Conservation (phyloP, 2,888 invertebrate genomes). For the Athripsodes cinereus region DNA sequence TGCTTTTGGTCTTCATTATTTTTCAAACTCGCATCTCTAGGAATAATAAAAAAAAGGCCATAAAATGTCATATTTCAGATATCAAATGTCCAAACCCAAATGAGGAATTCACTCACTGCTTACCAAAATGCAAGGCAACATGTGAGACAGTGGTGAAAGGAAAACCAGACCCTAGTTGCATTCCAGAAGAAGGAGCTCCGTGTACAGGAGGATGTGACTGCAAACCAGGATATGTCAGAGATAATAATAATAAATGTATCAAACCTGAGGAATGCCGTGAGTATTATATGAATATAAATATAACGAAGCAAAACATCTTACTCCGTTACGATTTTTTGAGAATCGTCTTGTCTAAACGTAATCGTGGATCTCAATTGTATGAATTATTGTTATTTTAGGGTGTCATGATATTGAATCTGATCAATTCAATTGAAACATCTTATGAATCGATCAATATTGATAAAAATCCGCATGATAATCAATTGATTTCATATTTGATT, state of each 20-base stretch:
- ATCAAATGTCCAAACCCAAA: not conserved
- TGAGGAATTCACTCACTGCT: not conserved
- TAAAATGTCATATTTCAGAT: not conserved
- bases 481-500: too few relatives aligned
- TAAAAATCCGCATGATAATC: too few relatives aligned
- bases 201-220: not conserved
- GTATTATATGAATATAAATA: not conserved
- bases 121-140: not conserved
- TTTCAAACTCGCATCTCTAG: too few relatives aligned
- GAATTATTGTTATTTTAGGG: too few relatives aligned
- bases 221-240: not conserved
- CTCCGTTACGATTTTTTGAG: too few relatives aligned
- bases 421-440: too few relatives aligned
- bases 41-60: too few relatives aligned
- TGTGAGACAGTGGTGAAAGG: not conserved
- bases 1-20: too few relatives aligned
- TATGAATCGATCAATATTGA: too few relatives aligned
- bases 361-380: too few relatives aligned
- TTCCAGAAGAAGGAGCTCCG: not conserved
- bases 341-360: too few relatives aligned
- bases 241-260: not conserved
- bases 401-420: too few relatives aligned
- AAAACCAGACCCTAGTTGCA: not conserved
- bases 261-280: not conserved
- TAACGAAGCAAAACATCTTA: not conserved